Conservation (phyloP, 92 coral and sea anemone genomes). For the Anthopleura xanthogrammica region DNA sequence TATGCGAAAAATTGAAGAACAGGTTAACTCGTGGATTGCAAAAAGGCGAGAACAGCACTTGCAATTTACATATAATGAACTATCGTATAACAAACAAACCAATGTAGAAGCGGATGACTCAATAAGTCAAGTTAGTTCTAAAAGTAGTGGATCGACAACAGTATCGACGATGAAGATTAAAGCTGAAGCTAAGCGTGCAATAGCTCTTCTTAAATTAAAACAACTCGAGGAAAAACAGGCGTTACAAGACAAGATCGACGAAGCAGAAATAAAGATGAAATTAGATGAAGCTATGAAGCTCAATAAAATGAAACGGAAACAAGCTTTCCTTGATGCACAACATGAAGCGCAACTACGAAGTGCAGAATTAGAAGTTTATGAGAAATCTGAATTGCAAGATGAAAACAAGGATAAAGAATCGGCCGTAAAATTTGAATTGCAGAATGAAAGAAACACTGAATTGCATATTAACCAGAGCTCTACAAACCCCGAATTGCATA, state of each 20-base stretch:
- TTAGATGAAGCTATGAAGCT: slow-evolving; percentile 5
- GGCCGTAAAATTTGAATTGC: neutral
- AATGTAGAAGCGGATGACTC: neutral
- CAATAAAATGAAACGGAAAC: slow-evolving; percentile 8
- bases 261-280: neutral
- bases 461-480: neutral
- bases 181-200: neutral
- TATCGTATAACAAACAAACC: too few species aligned
- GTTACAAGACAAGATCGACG: neutral
- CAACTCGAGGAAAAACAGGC: slow-evolving; percentile 1
- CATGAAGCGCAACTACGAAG: slow-evolving; percentile 2
- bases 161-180: neutral
- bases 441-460: neutral
- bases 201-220: neutral
- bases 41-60: neutral
- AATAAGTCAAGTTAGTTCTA: neutral
- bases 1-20: neutral
- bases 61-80: too few species aligned
- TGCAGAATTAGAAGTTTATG: neutral
- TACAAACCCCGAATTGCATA: neutral
- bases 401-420: neutral
- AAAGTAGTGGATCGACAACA: neutral
- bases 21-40: neutral
- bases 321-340: neutral
- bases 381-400: slow-evolving; percentile 4